Percentiles rank a stretch among this genome's conserved stretches.
phyloP scores from a whole-genome alignment of 2,797 vertebrate species.

The Gambelia wislizenii region DNA sequence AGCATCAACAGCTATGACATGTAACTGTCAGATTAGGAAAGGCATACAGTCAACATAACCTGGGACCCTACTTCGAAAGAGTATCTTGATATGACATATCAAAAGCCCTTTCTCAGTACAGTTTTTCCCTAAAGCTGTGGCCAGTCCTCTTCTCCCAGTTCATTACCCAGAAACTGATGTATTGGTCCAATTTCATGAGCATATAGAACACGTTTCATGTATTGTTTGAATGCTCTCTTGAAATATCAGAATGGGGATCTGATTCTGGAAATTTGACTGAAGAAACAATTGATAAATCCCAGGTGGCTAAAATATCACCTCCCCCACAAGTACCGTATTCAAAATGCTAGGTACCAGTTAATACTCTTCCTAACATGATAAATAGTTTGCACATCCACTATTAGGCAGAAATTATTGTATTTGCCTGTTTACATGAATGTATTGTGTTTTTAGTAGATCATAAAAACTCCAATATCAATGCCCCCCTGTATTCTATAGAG shows the following conservation, averaged over 20 bases:
- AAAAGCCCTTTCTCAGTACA: neutral
- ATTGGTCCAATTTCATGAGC: neutral
- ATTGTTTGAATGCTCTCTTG: neutral
- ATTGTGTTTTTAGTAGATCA: neutral
- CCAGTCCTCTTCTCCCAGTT: neutral
- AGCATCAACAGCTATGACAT: conserved; percentile 16
- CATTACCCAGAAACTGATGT: too few relatives aligned
- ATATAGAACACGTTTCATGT: neutral
- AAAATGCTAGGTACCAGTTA: neutral
- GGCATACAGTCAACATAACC: neutral
- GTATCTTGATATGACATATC: conserved; percentile 5
- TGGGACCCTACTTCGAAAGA: neutral
- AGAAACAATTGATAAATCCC: neutral
- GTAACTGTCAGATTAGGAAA: neutral
- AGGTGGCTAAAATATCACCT: fast-evolving
- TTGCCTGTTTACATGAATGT: conserved; percentile 3
- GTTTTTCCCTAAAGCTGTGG: neutral
- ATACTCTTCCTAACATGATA: neutral
- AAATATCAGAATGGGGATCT: neutral
- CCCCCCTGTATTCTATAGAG: neutral
- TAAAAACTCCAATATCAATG: neutral
- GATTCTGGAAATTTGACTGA: neutral
- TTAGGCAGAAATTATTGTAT: neutral
- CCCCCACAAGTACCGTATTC: neutral
- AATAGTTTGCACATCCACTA: neutral